A percentile compares a stretch with the other conserved stretches of the same genome.
Evolutionary conservation across 2,113 vertebrate genomes (phyloP).

Genomic region (Catagonus wagneri): DNA sequence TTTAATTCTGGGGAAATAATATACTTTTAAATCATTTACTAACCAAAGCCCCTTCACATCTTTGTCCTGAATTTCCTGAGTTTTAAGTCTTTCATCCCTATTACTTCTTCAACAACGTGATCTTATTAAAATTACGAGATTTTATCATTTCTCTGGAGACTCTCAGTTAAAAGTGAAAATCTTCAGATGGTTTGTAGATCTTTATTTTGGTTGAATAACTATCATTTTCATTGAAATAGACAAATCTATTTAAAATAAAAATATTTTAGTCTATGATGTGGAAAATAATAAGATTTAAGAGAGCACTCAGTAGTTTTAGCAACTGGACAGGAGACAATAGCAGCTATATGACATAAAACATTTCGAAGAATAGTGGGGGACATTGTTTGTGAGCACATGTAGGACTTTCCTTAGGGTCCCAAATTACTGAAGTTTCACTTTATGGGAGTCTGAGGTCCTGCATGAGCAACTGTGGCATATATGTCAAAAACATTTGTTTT

Average conservation of each 20-base stretch:
- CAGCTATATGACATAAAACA: neutral
- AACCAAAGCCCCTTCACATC: neutral
- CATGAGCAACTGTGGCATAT: neutral
- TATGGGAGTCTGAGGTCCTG: neutral
- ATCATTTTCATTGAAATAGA: constrained; percentile 3
- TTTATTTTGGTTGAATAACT: constrained; percentile 13
- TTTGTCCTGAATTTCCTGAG: neutral
- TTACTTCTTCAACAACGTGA: neutral
- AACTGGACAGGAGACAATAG: neutral
- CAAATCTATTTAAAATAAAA: neutral
- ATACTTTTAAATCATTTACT: neutral
- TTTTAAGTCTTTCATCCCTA: neutral
- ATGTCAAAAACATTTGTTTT: neutral
- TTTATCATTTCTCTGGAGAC: neutral
- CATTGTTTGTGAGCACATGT: neutral
- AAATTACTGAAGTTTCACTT: neutral
- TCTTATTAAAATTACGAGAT: neutral
- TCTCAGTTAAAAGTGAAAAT: neutral
- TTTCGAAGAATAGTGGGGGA: neutral
- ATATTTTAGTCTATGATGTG: neutral
- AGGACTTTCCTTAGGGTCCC: neutral
- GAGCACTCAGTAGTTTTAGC: neutral
- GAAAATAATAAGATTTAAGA: neutral
- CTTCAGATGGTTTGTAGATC: neutral
- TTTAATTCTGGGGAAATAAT: neutral